Conservation (phyloP, 2,113 vertebrate species). For the Uria lomvia region DNA sequence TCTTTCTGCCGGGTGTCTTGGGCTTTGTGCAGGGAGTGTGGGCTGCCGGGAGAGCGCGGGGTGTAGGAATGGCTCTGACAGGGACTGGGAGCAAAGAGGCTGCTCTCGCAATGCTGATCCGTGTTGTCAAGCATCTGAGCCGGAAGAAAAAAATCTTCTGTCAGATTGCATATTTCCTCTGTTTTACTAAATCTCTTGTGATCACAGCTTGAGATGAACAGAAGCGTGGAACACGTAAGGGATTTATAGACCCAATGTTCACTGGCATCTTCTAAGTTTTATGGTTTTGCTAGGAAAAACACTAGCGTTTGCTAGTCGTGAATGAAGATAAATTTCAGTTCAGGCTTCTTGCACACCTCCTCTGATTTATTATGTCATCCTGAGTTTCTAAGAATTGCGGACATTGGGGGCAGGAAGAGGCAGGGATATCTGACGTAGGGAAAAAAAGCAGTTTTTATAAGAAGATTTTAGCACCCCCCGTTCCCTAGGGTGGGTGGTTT, state of each 20-base stretch:
- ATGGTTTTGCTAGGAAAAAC: constrained; percentile 2
- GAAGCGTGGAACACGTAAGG: neutral
- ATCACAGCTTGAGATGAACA: neutral
- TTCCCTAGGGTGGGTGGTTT: fast-evolving
- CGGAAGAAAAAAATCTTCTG: neutral
- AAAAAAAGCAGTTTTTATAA: neutral
- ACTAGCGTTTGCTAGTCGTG: neutral
- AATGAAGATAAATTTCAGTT: neutral
- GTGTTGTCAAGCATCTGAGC: neutral
- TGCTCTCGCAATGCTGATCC: neutral
- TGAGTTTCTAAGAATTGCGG: neutral
- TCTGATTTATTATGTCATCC: neutral
- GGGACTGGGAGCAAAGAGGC: neutral
- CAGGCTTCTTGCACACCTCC: neutral
- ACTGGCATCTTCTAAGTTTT: neutral
- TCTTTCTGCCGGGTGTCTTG: neutral
- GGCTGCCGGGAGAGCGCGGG: neutral
- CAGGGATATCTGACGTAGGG: neutral
- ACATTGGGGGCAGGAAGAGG: neutral
- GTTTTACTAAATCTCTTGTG: constrained; percentile 20
- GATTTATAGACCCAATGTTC: neutral
- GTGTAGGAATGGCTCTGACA: neutral
- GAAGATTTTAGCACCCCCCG: neutral
- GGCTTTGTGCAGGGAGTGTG: neutral
- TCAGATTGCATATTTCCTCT: constrained; percentile 5